These are phyloP conservation scores for Ruditapes philippinarum DNA, from an alignment of 1,140 invertebrate species.

Conservation along the genomic window DNA sequence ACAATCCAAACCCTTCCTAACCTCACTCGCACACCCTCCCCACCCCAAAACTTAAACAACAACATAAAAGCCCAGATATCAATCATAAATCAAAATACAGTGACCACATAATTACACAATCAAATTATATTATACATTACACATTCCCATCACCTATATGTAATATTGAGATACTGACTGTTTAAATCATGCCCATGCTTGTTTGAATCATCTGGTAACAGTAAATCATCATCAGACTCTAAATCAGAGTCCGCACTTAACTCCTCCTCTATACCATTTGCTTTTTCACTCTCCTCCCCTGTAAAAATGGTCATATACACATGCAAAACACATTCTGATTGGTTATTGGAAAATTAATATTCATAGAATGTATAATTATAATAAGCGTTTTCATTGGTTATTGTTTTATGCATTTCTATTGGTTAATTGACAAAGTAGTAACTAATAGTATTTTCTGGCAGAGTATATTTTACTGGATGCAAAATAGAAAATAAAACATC, in stretches of 20 bases:
- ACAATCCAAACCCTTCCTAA: no score
- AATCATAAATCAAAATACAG: no score
- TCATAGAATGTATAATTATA: neutral
- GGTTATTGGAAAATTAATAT: constrained; percentile 25
- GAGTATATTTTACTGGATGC: neutral
- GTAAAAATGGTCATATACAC: constrained; percentile 51
- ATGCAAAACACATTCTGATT: constrained; percentile 51
- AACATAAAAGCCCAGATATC: no score
- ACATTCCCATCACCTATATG: constrained; percentile 51
- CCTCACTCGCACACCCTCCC: no score
- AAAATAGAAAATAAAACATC: neutral
- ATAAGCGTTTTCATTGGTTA: constrained; percentile 9
- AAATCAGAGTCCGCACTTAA: constrained; percentile 38
- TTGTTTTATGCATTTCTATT: neutral
- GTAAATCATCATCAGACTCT: constrained; percentile 54
- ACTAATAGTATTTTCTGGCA: no score
- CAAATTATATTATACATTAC: neutral
- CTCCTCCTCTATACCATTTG: constrained; percentile 30
- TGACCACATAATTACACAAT: no score
- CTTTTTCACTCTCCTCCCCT: constrained; percentile 54
- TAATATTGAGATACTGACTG: constrained; percentile 50
- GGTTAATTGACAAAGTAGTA: neutral
- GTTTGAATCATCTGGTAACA: constrained; percentile 58
- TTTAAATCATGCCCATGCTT: constrained; percentile 51
- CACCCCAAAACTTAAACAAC: no score